Evolutionary conservation across 30 jellyfish, hydroid and myxozoan genomes (phyloP).

Genomic region (Mastigias papua): DNA sequence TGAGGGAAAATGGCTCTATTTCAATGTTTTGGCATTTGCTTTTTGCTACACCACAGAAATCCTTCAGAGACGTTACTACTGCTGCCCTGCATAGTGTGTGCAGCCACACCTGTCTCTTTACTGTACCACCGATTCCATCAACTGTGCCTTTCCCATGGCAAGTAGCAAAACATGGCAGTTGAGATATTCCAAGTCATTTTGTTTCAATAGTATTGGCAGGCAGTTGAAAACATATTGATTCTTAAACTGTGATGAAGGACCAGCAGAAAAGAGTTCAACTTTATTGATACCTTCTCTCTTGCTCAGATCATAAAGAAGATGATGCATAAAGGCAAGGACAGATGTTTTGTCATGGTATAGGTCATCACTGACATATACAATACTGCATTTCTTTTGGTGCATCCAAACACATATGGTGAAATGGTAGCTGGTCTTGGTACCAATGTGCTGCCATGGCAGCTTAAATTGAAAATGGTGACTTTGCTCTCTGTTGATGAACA

Average conservation of each 20-base stretch:
- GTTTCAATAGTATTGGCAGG: neutral
- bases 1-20: neutral
- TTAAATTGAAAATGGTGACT: slow-evolving; percentile 57
- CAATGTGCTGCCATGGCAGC: slow-evolving; percentile 60
- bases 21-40: slow-evolving; percentile 26
- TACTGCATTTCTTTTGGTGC: slow-evolving; percentile 20
- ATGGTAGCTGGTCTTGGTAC: slow-evolving; percentile 15
- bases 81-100: slow-evolving; percentile 23
- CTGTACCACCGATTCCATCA: slow-evolving; percentile 53
- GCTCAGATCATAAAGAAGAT: neutral
- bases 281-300: neutral
- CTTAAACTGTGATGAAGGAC: neutral
- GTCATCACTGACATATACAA: slow-evolving; percentile 14
- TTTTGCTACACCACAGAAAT: slow-evolving; percentile 54
- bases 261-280: neutral
- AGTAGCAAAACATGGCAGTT: slow-evolving; percentile 53
- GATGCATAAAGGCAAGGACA: slow-evolving; percentile 36
- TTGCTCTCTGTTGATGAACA: slow-evolving; percentile 43
- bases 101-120: slow-evolving; percentile 50
- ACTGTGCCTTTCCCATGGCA: slow-evolving; percentile 66
- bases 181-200: neutral
- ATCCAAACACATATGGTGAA: slow-evolving; percentile 55
- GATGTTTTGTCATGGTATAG: slow-evolving; percentile 55
- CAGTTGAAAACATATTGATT: neutral
- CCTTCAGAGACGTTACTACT: slow-evolving; percentile 26